phyloP scores from a whole-genome alignment of 2,113 vertebrate species.

The Verasper variegatus region DNA sequence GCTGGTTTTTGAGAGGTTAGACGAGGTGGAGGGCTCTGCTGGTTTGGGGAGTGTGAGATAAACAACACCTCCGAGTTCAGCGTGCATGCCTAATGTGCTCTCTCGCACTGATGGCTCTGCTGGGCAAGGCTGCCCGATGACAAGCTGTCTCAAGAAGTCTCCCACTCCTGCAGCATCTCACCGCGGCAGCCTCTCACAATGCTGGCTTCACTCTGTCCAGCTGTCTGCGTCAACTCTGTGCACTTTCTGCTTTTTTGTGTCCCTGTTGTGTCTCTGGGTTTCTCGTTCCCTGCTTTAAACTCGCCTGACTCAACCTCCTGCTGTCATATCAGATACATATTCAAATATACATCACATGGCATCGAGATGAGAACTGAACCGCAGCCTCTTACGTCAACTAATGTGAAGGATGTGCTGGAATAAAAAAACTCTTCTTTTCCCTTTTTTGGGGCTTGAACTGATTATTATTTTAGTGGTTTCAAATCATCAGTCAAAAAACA shows the following conservation, averaged over 20 bases:
- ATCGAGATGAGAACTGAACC: conserved; percentile 19
- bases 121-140: conserved; percentile 58
- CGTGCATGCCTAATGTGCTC: conserved; percentile 72
- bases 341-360: not conserved
- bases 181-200: conserved; percentile 35
- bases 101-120: conserved; percentile 51
- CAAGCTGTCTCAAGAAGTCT: conserved; percentile 68
- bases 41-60: conserved; percentile 64
- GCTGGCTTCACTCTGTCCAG: conserved; percentile 41
- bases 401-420: not conserved
- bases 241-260: conserved; percentile 8
- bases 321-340: not conserved
- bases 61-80: conserved; percentile 77
- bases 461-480: conserved; percentile 42
- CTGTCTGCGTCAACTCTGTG: conserved; percentile 34
- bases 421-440: not conserved
- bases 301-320: not conserved
- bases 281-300: conserved; percentile 2
- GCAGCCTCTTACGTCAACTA: conserved; percentile 19
- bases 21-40: conserved; percentile 53
- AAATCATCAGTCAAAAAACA: conserved; percentile 61
- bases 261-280: conserved; percentile 13
- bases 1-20: conserved; percentile 60
- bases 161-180: conserved; percentile 43
- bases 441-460: conserved; percentile 7